Conservation (phyloP, 2,888 invertebrate genomes). For the Fragum fragum region DNA sequence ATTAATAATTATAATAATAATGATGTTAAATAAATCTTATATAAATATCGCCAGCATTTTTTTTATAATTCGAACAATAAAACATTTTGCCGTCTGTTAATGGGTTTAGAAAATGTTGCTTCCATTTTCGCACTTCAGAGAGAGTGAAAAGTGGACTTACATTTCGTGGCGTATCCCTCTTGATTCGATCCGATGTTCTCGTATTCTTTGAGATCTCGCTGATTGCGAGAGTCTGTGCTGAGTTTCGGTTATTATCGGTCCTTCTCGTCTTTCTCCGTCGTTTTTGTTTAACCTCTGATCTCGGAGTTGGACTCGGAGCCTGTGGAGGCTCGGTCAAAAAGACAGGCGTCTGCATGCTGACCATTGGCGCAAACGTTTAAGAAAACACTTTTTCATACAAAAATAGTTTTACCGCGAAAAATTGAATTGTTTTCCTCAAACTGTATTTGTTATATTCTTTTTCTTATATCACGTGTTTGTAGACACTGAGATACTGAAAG, state of each 20-base stretch:
- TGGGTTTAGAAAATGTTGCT: too few species aligned
- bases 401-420: too few species aligned
- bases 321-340: constrained; percentile 67
- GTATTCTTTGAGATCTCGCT: constrained; percentile 2
- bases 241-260: constrained; percentile 13
- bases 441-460: too few species aligned
- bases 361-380: constrained; percentile 5
- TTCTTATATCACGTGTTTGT: too few species aligned
- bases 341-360: constrained; percentile 59
- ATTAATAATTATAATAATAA: too few species aligned
- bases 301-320: constrained; percentile 20
- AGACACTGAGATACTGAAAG: too few species aligned
- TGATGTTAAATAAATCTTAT: too few species aligned
- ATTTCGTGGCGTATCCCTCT: neutral
- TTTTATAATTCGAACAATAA: neutral
- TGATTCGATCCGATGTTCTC: neutral
- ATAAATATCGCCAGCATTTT: neutral
- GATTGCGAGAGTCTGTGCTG: constrained; percentile 9
- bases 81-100: neutral
- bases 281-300: constrained; percentile 17
- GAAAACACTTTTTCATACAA: too few species aligned
- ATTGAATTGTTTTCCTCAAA: too few species aligned
- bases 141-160: too few species aligned
- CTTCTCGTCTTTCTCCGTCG: constrained; percentile 19
- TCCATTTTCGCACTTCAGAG: too few species aligned